Evolutionary conservation across 2,888 invertebrate species (phyloP).

Genomic region (Papilio elwesi): DNA sequence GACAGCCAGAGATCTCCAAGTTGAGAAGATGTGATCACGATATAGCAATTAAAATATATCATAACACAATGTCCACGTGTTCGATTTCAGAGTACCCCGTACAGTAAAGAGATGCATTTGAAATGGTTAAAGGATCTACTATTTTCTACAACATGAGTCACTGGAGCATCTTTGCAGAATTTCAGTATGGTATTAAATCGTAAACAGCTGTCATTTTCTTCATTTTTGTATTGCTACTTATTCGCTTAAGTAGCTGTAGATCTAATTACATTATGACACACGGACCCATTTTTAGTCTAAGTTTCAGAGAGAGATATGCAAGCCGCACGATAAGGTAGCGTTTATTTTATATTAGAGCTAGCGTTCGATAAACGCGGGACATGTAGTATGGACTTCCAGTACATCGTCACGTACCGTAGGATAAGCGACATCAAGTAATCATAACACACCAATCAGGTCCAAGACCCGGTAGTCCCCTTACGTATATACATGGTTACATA

Average conservation of each 20-base stretch:
- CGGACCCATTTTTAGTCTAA: not conserved
- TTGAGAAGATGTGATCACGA: too few relatives aligned
- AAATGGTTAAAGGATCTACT: slow-evolving; percentile 12
- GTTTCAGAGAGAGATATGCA: not conserved
- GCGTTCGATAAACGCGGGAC: not conserved
- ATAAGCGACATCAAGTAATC: not conserved
- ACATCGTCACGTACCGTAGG: not conserved
- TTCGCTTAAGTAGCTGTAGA: not conserved
- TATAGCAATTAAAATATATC: not conserved
- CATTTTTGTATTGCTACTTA: slow-evolving; percentile 5
- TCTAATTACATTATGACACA: not conserved
- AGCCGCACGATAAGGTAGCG: slow-evolving; percentile 1
- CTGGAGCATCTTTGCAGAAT: not conserved
- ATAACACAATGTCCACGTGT: slow-evolving; percentile 7
- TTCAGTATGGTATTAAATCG: slow-evolving; percentile 8
- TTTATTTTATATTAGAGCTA: not conserved
- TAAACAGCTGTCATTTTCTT: not conserved
- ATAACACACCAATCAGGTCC: not conserved
- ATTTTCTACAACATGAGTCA: slow-evolving; percentile 3
- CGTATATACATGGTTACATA: not conserved
- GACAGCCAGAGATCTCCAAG: too few relatives aligned
- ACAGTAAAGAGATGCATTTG: not conserved
- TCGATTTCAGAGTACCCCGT: slow-evolving; percentile 4
- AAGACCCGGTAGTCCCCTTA: slow-evolving; percentile 1
- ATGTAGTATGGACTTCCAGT: not conserved